These are phyloP conservation scores for Latrodectus hesperus DNA, from an alignment of 2,888 invertebrate species.

Conservation along the genomic window DNA sequence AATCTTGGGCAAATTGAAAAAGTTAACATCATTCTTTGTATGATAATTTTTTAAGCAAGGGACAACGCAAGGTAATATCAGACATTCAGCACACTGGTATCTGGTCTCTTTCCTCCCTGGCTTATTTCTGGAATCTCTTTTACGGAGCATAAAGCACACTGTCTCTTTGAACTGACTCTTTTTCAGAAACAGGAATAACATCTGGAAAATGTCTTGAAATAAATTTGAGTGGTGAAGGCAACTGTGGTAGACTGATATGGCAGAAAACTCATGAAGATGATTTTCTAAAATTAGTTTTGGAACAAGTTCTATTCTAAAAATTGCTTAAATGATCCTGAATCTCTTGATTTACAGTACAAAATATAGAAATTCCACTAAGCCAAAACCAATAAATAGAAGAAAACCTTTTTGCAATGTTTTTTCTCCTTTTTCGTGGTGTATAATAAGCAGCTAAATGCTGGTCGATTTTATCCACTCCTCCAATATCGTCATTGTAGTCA, in stretches of 20 bases:
- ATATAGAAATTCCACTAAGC: too few relatives aligned
- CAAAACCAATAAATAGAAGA: conserved; percentile 39
- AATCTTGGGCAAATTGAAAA: conserved; percentile 4
- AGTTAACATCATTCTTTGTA: not conserved
- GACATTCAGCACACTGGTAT: conserved; percentile 14
- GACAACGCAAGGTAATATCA: conserved; percentile 23
- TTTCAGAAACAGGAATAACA: conserved; percentile 5
- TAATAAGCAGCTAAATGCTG: not conserved
- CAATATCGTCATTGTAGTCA: conserved; percentile 31
- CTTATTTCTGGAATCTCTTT: conserved; percentile 25
- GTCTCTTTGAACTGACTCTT: conserved; percentile 16
- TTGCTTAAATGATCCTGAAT: conserved; percentile 4
- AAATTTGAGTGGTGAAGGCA: conserved; percentile 4
- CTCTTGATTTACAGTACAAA: conserved; percentile 23
- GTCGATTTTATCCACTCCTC: conserved; percentile 1
- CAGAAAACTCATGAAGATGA: not conserved
- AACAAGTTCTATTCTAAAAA: not conserved
- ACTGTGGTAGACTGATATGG: conserved; percentile 1
- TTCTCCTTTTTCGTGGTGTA: conserved; percentile 32
- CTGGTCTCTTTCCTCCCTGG: conserved; percentile 8
- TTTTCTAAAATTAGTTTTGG: conserved; percentile 18
- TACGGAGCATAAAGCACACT: conserved; percentile 8
- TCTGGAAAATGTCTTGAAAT: conserved; percentile 18
- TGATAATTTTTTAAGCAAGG: conserved; percentile 6
- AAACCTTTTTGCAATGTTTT: conserved; percentile 32